These are phyloP conservation scores for Campoletis raptor DNA, from an alignment of 2,888 invertebrate species.

Conservation along the genomic window DNA sequence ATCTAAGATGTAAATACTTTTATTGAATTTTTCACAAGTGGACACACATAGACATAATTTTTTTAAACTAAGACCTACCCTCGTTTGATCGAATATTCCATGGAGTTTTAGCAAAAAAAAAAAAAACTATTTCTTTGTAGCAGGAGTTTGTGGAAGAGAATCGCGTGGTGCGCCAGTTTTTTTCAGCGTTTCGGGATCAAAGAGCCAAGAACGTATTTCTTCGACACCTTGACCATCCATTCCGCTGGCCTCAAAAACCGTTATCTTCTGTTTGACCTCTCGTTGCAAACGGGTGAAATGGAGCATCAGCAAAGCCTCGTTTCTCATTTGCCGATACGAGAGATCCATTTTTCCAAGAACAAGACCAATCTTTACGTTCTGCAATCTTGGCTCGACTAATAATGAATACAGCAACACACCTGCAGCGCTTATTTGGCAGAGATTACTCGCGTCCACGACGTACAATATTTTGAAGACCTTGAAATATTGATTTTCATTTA, in stretches of 20 bases:
- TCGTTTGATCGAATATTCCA: neutral
- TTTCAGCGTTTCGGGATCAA: constrained; percentile 73
- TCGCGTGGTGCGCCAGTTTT: constrained; percentile 72
- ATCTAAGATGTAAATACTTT: neutral
- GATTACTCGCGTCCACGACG: constrained; percentile 93
- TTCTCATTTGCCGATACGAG: constrained; percentile 94
- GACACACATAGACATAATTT: neutral
- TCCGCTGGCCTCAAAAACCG: constrained; percentile 91
- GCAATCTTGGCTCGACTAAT: constrained; percentile 90
- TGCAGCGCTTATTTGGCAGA: constrained; percentile 94
- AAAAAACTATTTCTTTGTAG: constrained; percentile 27
- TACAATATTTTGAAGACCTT: constrained; percentile 87
- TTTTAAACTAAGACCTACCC: neutral
- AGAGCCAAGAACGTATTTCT: constrained; percentile 88
- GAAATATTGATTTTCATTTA: neutral
- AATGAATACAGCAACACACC: constrained; percentile 92
- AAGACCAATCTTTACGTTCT: constrained; percentile 88
- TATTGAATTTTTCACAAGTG: neutral
- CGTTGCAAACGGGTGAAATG: constrained; percentile 90
- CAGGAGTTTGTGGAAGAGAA: constrained; percentile 59
- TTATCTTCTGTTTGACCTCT: constrained; percentile 89
- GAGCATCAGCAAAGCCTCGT: constrained; percentile 93
- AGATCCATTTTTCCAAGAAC: constrained; percentile 94
- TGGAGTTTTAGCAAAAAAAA: neutral
- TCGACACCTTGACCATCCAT: constrained; percentile 90